These are phyloP conservation scores for Turnix velox DNA, from an alignment of 2,113 vertebrate species.

Conservation along the genomic window DNA sequence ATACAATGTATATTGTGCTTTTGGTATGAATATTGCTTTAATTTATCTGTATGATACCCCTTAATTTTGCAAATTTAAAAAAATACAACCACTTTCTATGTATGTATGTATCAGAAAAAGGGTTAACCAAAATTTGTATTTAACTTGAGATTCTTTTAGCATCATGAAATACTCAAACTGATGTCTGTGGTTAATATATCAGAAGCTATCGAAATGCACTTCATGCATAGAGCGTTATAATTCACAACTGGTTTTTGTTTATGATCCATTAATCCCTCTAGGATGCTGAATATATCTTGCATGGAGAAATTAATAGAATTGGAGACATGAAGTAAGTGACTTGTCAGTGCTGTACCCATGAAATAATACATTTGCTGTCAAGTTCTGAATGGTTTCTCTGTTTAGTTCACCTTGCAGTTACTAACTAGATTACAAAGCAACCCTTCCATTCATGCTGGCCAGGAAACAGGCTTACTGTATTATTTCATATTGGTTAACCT, in stretches of 20 bases:
- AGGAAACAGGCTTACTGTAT: conserved; percentile 41
- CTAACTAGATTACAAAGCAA: conserved; percentile 12
- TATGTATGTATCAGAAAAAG: not conserved
- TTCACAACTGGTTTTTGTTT: not conserved
- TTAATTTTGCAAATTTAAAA: not conserved
- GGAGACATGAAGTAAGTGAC: not conserved
- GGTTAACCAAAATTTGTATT: not conserved
- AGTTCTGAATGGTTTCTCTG: not conserved
- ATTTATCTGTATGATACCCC: not conserved
- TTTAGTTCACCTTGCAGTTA: not conserved
- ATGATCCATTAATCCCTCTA: not conserved
- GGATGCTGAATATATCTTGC: not conserved
- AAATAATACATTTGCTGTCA: conserved; percentile 31
- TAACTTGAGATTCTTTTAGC: not conserved
- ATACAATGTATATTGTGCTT: too few species aligned
- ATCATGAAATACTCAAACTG: not conserved
- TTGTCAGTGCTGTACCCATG: not conserved
- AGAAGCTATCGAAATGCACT: not conserved
- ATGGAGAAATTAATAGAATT: not conserved
- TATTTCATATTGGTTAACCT: conserved; percentile 52
- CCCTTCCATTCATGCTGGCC: conserved; percentile 22
- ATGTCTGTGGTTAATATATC: not conserved
- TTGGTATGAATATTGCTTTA: not conserved
- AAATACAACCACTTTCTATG: too few species aligned
- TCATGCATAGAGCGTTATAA: not conserved